Evolutionary conservation across 2,888 invertebrate species (phyloP).

Genomic region (Endotricha flammealis): DNA sequence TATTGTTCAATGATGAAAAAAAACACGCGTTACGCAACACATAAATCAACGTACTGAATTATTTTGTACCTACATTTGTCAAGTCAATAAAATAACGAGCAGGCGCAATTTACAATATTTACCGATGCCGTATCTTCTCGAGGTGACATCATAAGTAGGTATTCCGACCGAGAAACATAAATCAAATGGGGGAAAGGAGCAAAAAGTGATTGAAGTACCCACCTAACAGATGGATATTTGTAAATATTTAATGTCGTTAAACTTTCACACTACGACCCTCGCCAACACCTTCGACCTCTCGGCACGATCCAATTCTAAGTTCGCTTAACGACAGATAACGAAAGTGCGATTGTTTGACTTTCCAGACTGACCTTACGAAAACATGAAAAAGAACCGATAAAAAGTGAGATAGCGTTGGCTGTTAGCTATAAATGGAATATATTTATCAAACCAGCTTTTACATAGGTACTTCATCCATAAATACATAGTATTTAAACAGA

Average conservation of each 20-base stretch:
- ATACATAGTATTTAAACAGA: no score
- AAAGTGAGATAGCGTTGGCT: no score
- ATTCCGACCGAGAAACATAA: conserved; percentile 18
- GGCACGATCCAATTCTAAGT: conserved; percentile 24
- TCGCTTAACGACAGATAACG: background rate
- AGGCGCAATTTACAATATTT: conserved; percentile 14
- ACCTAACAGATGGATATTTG: conserved; percentile 33
- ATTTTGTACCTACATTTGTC: no score
- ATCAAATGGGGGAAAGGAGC: conserved; percentile 28
- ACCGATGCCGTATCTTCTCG: conserved; percentile 16
- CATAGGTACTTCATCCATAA: no score
- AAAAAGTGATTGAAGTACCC: conserved; percentile 26
- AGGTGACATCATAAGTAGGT: conserved; percentile 14
- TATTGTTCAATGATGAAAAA: no score
- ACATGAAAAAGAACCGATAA: no score
- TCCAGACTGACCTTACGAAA: conserved; percentile 2
- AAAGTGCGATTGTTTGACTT: background rate
- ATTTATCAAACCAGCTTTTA: no score
- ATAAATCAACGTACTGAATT: no score
- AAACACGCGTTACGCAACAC: no score
- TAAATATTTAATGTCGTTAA: conserved; percentile 51
- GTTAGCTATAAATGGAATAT: no score
- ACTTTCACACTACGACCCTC: conserved; percentile 40
- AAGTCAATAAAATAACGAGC: conserved; percentile 10
- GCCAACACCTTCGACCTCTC: conserved; percentile 29